Evolutionary conservation across 2,888 invertebrate genomes (phyloP).

Genomic region (Pyrgus malvae): DNA sequence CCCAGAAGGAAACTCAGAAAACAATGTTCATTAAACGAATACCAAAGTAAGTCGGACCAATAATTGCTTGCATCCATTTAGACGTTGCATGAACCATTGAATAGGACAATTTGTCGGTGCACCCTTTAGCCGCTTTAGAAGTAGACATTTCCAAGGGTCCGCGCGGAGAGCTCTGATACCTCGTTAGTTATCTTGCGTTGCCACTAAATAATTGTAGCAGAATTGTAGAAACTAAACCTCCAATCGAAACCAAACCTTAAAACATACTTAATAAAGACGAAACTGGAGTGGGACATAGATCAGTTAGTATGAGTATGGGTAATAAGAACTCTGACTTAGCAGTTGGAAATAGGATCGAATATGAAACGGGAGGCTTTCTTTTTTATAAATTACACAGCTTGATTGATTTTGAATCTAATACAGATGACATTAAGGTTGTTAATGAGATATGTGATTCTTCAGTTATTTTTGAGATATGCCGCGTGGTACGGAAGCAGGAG

Average conservation of each 20-base stretch:
- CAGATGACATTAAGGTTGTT: constrained; percentile 35
- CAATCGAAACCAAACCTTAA: constrained; percentile 36
- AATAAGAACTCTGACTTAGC: constrained; percentile 54
- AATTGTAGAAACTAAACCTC: constrained; percentile 38
- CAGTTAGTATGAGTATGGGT: constrained; percentile 30
- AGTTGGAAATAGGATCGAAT: constrained; percentile 53
- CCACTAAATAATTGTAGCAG: constrained; percentile 75
- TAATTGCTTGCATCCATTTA: constrained; percentile 60
- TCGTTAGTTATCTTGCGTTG: constrained; percentile 71
- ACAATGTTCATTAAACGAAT: constrained; percentile 80
- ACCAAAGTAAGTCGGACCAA: constrained; percentile 63
- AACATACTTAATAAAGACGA: constrained; percentile 34
- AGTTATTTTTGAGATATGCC: constrained; percentile 47
- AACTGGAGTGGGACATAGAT: constrained; percentile 30
- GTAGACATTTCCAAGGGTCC: constrained; percentile 70
- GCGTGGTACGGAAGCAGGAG: constrained; percentile 58
- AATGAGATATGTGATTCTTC: constrained; percentile 33
- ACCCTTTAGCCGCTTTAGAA: constrained; percentile 58
- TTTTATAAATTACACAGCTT: constrained; percentile 37
- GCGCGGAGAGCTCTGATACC: constrained; percentile 65
- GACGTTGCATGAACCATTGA: constrained; percentile 60
- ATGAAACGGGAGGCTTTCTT: constrained; percentile 41
- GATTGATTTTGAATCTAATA: constrained; percentile 40
- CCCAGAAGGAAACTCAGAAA: constrained; percentile 53
- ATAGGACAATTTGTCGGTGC: constrained; percentile 76